Evolutionary conservation across 2,113 vertebrate genomes (phyloP), one percentile per base, ranked within the genome.

Genomic region (Nesogale talazaci): DNA sequence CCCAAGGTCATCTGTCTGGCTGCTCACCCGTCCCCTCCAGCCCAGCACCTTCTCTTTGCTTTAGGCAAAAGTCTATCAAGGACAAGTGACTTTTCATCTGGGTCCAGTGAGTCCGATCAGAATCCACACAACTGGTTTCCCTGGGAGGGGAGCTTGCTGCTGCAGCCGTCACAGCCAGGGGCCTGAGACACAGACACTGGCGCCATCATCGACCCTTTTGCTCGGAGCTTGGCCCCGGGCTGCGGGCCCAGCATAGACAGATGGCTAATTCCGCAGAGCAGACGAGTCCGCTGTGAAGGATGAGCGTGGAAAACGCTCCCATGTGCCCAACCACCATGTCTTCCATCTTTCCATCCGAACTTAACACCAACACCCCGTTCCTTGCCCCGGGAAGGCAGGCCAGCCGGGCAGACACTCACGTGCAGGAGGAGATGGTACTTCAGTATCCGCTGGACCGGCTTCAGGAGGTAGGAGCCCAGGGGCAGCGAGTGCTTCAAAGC

Each of bases 391-490:
- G 46, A 2, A 52, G 46, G 46, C 46, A 52, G 46, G 46, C 46
- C 46, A 52, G 46, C 46, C 46, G 46, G 46, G 46, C 2, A 0
- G 36, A 91, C 88, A n/a, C 99, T 94, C 98, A 99, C 99, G 0
- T 99, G 99, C 95, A 99, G 96, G 94, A 99, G 98, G 57, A 99
- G 98, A 95, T 99, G 99, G 97, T 99, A 99, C 97, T 99, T 99
- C 94, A 99, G 99, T 98, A 99, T 99, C 97, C 99, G 98, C 96
- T 99, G 99, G 93, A 99, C 99, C 86, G 99, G 99, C 97, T 99
- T 99, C 97, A 99, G 97, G 97, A 99, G 99, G 97, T 99, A 99
- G 95, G 99, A 99, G 95, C 99, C 99, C 92, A 99, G 97, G 40
- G 99, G 99, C 93, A 99, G 97, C 17, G 99, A 99, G 98, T 99